Conservation (phyloP, 2,113 vertebrate species). For the Oceanites oceanicus region DNA sequence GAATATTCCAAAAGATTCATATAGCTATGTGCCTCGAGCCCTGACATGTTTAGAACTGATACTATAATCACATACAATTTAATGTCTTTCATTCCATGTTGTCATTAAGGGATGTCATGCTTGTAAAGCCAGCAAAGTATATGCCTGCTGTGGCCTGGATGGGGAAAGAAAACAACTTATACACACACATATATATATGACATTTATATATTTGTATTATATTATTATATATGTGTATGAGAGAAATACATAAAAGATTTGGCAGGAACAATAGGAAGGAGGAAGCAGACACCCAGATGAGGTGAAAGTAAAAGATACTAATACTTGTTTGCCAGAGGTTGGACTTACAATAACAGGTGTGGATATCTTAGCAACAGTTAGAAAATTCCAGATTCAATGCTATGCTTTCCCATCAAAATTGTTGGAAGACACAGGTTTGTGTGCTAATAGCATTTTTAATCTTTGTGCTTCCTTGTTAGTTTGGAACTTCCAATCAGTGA, state of each 20-base stretch:
- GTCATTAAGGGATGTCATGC: background rate
- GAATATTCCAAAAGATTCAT: background rate
- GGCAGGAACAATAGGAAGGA: background rate
- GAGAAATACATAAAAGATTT: background rate
- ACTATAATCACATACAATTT: background rate
- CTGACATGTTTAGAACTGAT: conserved; percentile 25
- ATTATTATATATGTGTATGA: background rate
- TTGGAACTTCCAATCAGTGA: background rate
- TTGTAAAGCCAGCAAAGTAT: background rate
- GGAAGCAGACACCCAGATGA: background rate
- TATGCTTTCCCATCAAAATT: background rate
- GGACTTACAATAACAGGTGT: background rate
- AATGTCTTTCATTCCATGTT: conserved; percentile 41
- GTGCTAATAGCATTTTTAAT: background rate
- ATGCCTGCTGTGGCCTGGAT: background rate
- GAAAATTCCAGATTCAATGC: background rate
- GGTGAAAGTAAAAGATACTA: background rate
- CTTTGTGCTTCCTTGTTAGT: background rate
- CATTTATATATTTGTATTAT: background rate
- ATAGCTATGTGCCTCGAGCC: background rate
- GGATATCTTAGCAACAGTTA: background rate
- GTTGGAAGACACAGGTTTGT: background rate
- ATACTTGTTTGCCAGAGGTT: background rate
- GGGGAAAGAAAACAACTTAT: background rate
- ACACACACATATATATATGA: background rate